A percentile compares a stretch with the other conserved stretches of the same genome.
phyloP scores from a whole-genome alignment of 1,140 invertebrate species.

The Neodiprion virginianus region DNA sequence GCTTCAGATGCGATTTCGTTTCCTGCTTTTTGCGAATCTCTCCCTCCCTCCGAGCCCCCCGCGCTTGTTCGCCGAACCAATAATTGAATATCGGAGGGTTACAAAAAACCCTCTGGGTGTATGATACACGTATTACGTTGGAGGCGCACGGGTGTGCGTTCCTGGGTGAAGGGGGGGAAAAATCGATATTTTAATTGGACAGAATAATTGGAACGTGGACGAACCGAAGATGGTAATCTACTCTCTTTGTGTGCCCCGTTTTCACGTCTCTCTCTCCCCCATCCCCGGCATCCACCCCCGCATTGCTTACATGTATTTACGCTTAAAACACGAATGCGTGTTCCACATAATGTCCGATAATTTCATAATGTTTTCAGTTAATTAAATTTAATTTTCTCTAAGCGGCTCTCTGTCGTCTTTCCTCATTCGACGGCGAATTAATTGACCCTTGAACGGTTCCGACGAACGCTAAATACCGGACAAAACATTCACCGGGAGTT shows the following conservation, averaged over 20 bases:
- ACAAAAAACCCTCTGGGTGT: not conserved
- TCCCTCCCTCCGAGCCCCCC: conserved; percentile 13
- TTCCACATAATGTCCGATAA: conserved; percentile 38
- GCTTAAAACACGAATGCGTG: conserved; percentile 10
- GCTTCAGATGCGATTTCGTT: conserved; percentile 39
- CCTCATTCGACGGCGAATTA: conserved; percentile 30
- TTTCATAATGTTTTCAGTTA: conserved; percentile 44
- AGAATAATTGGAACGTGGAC: conserved; percentile 62
- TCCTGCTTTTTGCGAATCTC: conserved; percentile 37
- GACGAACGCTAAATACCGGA: conserved; percentile 3
- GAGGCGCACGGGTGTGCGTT: not conserved
- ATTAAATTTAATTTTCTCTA: conserved; percentile 45
- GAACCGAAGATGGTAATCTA: conserved; percentile 59
- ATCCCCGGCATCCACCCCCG: conserved; percentile 1
- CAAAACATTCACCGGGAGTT: conserved; percentile 32
- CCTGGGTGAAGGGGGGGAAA: conserved; percentile 41
- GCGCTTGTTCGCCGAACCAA: conserved; percentile 33
- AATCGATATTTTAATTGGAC: conserved; percentile 64
- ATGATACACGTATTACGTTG: not conserved
- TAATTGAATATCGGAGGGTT: conserved; percentile 52
- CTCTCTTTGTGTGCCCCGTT: conserved; percentile 41
- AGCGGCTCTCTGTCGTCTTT: conserved; percentile 36
- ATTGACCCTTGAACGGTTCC: conserved; percentile 28
- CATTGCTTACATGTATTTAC: not conserved
- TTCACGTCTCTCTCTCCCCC: conserved; percentile 29